Percentiles rank a stretch among this genome's conserved stretches.
phyloP scores from a whole-genome alignment of 2,888 invertebrate genomes.

The Aricia artaxerxes region DNA sequence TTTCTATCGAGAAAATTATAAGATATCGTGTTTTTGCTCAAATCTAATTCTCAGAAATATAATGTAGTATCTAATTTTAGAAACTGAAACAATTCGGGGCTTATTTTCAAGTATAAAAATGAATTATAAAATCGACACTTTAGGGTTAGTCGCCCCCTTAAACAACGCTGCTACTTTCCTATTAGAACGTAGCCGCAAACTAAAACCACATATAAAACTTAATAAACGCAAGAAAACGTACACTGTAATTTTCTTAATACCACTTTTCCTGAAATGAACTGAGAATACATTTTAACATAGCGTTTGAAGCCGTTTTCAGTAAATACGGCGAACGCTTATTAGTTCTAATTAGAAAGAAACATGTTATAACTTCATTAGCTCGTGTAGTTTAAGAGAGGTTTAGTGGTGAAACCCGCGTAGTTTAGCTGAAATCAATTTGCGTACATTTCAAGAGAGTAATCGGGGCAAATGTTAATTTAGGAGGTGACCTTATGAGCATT shows the following conservation, averaged over 20 bases:
- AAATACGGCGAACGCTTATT: neutral
- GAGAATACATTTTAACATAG: neutral
- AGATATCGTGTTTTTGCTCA: no score
- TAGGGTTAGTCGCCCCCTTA: neutral
- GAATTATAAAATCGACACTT: no score
- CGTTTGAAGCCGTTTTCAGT: neutral
- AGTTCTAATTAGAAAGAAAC: neutral
- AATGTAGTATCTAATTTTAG: no score
- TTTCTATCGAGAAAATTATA: no score
- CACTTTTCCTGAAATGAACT: neutral
- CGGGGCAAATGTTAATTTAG: no score
- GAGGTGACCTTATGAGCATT: no score
- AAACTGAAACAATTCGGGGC: no score
- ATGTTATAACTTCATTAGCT: neutral
- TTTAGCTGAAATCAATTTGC: neutral
- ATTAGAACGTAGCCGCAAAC: conserved; percentile 10
- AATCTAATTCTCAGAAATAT: no score
- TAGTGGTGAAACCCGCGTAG: neutral
- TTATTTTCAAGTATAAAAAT: no score
- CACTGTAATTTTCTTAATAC: conserved; percentile 3
- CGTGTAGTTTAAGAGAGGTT: no score
- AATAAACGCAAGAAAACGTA: neutral
- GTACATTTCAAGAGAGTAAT: no score
- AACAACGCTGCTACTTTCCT: neutral
- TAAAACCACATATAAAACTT: neutral